Percentiles rank a stretch among this genome's conserved stretches.
phyloP scores from a whole-genome alignment of 2,113 vertebrate genomes.

The Meleagris gallopavo region DNA sequence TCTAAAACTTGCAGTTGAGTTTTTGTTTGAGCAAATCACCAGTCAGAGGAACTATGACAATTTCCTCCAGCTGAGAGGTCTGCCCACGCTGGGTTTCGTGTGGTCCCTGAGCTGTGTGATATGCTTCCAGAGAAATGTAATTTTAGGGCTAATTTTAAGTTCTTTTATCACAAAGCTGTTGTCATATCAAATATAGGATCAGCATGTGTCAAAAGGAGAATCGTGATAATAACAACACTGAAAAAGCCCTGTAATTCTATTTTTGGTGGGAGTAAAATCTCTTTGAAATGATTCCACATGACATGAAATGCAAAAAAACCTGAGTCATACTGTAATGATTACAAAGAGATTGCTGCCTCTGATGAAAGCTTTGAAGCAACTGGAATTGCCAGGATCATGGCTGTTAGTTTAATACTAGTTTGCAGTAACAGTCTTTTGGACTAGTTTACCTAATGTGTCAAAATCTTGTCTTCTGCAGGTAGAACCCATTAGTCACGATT shows the following conservation, averaged over 20 bases:
- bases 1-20: neutral
- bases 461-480: neutral
- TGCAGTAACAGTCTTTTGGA: neutral
- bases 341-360: neutral
- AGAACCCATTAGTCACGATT: neutral
- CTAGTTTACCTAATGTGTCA: neutral
- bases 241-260: neutral
- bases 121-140: neutral
- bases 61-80: constrained; percentile 6
- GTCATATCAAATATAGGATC: constrained; percentile 1
- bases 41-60: neutral
- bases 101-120: neutral
- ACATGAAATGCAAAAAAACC: constrained; percentile 5
- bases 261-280: constrained; percentile 23
- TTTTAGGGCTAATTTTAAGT: neutral
- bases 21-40: neutral
- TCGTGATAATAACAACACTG: constrained; percentile 4
- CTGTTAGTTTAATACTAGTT: neutral
- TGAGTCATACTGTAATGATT: constrained; percentile 12
- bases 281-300: neutral
- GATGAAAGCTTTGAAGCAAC: neutral
- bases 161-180: constrained; percentile 31
- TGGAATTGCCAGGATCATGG: neutral
- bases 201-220: constrained; percentile 15
- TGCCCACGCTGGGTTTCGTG: neutral